Conservation (phyloP, 2,797 vertebrate species). For the Fistularia commersonii region DNA sequence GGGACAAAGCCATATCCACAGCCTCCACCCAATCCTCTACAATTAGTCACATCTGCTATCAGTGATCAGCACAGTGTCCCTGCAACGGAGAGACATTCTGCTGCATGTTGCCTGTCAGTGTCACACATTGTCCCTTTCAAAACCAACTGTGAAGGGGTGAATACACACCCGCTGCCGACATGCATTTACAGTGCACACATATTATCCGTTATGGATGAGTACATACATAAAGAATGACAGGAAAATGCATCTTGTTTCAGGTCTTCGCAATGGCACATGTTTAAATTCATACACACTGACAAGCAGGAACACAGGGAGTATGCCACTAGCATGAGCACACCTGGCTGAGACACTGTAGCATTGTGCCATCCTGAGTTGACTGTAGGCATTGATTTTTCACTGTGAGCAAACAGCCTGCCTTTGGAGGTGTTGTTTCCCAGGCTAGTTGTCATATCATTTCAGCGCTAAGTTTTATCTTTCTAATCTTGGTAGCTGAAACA, state of each 20-base stretch:
- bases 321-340: slow-evolving; percentile 24
- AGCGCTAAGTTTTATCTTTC: slow-evolving; percentile 59
- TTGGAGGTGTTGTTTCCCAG: slow-evolving; percentile 53
- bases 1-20: slow-evolving; percentile 59
- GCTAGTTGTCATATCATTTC: slow-evolving; percentile 67
- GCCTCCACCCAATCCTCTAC: slow-evolving; percentile 41
- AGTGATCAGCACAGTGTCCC: slow-evolving; percentile 62
- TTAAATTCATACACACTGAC: neutral
- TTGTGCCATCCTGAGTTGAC: slow-evolving; percentile 1
- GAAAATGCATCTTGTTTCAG: neutral
- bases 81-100: slow-evolving; percentile 41
- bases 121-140: slow-evolving; percentile 66
- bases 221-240: slow-evolving; percentile 5
- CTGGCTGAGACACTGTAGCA: slow-evolving; percentile 19
- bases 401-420: slow-evolving; percentile 38
- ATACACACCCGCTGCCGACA: slow-evolving; percentile 28
- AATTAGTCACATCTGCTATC: slow-evolving; percentile 75
- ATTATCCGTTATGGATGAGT: neutral
- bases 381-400: slow-evolving; percentile 45
- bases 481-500: slow-evolving; percentile 58
- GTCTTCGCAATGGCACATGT: neutral
- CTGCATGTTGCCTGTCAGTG: slow-evolving; percentile 61
- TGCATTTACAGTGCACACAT: neutral
- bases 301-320: neutral
- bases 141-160: slow-evolving; percentile 34